Percentiles rank a stretch among this genome's conserved stretches.
Evolutionary conservation across 2,888 invertebrate genomes (phyloP).

Genomic region (Himalopsyche tibetana): DNA sequence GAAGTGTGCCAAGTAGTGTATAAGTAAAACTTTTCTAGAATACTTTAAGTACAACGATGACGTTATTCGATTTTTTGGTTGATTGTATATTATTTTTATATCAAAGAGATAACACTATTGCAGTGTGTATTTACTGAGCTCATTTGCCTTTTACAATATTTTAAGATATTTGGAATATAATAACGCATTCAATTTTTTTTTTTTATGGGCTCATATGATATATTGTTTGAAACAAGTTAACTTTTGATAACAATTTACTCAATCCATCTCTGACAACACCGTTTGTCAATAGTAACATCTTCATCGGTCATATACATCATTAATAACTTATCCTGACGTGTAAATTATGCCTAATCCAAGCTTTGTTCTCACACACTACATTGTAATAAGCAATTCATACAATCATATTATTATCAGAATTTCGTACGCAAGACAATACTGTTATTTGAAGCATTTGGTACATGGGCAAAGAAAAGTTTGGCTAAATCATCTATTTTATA

Average conservation of each 20-base stretch:
- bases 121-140: no score
- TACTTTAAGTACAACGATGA: no score
- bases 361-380: slow-evolving; percentile 51
- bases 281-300: slow-evolving; percentile 62
- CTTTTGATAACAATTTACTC: background rate
- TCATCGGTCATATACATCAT: slow-evolving; percentile 58
- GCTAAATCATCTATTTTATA: background rate
- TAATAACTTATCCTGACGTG: slow-evolving; percentile 57
- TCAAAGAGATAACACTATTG: no score
- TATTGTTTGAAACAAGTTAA: no score
- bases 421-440: background rate
- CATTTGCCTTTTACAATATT: no score
- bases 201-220: no score
- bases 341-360: slow-evolving; percentile 58
- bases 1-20: no score
- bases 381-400: slow-evolving; percentile 26
- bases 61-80: no score
- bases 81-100: no score
- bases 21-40: no score
- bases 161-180: no score
- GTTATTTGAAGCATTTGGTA: slow-evolving; percentile 18
- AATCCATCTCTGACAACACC: slow-evolving; percentile 23
- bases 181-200: no score
- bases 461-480: background rate
- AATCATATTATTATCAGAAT: slow-evolving; percentile 13